These are phyloP conservation scores for Microtus pennsylvanicus DNA, from an alignment of 2,113 vertebrate genomes.

Conservation along the genomic window DNA sequence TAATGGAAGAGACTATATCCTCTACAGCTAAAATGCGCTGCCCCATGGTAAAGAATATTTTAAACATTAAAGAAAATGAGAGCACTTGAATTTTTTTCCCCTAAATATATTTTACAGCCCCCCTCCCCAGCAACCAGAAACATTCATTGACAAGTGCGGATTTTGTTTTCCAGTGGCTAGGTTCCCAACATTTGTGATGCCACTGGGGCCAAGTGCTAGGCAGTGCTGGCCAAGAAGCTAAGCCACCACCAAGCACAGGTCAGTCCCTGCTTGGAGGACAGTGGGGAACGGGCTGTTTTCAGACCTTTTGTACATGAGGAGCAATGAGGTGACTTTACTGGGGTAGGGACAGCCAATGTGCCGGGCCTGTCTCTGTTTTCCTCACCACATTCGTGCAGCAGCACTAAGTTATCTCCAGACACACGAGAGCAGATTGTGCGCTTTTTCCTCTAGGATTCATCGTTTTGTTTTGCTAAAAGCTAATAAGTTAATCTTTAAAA, in stretches of 20 bases:
- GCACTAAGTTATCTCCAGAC: background rate
- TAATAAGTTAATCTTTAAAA: constrained; percentile 38
- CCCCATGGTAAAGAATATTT: background rate
- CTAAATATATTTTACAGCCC: background rate
- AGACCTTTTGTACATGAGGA: constrained; percentile 27
- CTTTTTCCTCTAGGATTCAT: background rate
- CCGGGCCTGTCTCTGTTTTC: background rate
- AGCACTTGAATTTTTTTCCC: constrained; percentile 3
- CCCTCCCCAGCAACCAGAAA: background rate
- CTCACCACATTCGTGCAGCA: background rate
- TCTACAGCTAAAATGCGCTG: background rate
- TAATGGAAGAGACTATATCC: background rate
- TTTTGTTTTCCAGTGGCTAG: background rate
- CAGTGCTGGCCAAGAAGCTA: background rate
- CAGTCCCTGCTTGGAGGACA: background rate
- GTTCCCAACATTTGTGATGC: background rate
- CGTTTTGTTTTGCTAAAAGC: constrained; percentile 40
- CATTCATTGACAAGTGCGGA: background rate
- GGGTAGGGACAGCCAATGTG: background rate
- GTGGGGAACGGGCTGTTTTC: constrained; percentile 23
- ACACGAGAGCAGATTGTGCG: background rate
- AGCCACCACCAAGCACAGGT: background rate
- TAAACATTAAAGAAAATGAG: constrained; percentile 33
- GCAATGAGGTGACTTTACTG: background rate
- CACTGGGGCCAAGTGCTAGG: background rate